These are phyloP conservation scores for Alcedo atthis DNA, from an alignment of 2,797 vertebrate species.

Conservation along the genomic window DNA sequence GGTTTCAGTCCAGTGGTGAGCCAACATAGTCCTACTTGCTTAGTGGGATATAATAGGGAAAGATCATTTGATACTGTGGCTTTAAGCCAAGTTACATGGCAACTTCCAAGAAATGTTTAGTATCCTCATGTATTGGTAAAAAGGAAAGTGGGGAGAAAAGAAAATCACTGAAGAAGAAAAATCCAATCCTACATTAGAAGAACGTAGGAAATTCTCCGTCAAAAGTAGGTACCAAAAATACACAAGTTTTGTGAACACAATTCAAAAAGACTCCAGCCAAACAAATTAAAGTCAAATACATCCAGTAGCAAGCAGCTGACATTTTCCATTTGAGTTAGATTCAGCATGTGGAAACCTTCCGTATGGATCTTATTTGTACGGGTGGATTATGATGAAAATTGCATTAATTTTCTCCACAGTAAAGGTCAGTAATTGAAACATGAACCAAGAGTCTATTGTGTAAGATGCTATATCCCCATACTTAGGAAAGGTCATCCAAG, in stretches of 20 bases:
- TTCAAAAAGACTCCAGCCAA: constrained; percentile 49
- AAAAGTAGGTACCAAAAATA: constrained; percentile 28
- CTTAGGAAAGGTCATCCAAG: constrained; percentile 78
- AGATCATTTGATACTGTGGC: neutral
- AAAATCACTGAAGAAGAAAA: neutral
- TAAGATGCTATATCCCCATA: constrained; percentile 74
- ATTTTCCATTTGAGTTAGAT: constrained; percentile 79
- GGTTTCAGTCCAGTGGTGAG: neutral
- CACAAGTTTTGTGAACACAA: constrained; percentile 8
- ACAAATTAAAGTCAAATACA: constrained; percentile 73
- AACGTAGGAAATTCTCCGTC: constrained; percentile 42
- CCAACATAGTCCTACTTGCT: neutral
- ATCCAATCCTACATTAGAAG: too few species aligned
- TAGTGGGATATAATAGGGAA: neutral
- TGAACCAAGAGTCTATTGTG: constrained; percentile 79
- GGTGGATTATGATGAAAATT: constrained; percentile 80
- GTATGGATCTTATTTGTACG: constrained; percentile 77
- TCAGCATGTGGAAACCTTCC: constrained; percentile 75
- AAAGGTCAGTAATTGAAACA: constrained; percentile 82
- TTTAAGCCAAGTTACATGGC: neutral
- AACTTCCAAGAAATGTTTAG: constrained; percentile 10
- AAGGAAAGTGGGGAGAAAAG: neutral
- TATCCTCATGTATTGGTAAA: neutral
- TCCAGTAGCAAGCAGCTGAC: constrained; percentile 75
- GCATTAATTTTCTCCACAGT: constrained; percentile 80